Conservation (phyloP, 2,888 invertebrate genomes). For the Lepidocyrtinus sp. region DNA sequence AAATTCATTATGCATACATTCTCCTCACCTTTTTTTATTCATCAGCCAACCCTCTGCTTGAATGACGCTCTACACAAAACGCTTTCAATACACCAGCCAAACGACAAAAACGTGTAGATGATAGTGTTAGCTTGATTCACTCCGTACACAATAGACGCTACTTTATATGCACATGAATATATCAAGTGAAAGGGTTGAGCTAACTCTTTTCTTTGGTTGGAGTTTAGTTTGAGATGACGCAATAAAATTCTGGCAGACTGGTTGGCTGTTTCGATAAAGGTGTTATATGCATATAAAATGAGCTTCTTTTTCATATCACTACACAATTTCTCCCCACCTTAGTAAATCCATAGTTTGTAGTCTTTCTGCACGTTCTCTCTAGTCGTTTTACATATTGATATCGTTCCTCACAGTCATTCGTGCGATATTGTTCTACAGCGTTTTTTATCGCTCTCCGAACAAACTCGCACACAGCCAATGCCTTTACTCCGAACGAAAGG, state of each 20-base stretch:
- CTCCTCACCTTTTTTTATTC: conserved; percentile 35
- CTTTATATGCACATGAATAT: conserved; percentile 48
- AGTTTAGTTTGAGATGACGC: conserved; percentile 46
- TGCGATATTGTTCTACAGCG: no score
- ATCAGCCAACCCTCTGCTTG: conserved; percentile 30
- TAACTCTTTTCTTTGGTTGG: conserved; percentile 37
- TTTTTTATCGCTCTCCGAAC: neutral
- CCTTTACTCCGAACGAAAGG: no score
- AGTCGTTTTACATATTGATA: no score
- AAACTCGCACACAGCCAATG: conserved; percentile 24
- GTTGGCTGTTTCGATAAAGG: conserved; percentile 48
- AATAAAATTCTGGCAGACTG: conserved; percentile 49
- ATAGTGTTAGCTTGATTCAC: neutral
- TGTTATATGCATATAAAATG: conserved; percentile 41
- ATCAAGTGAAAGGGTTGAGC: conserved; percentile 56
- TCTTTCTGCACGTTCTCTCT: no score
- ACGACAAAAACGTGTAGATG: neutral
- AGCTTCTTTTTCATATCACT: neutral
- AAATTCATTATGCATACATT: conserved; percentile 45
- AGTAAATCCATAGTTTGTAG: no score
- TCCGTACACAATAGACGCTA: conserved; percentile 21
- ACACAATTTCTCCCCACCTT: no score
- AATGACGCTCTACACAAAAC: conserved; percentile 24
- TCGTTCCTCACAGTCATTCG: no score
- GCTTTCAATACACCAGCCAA: conserved; percentile 14